Conservation (phyloP, 2,797 vertebrate species). For the Peromyscus attwateri region DNA sequence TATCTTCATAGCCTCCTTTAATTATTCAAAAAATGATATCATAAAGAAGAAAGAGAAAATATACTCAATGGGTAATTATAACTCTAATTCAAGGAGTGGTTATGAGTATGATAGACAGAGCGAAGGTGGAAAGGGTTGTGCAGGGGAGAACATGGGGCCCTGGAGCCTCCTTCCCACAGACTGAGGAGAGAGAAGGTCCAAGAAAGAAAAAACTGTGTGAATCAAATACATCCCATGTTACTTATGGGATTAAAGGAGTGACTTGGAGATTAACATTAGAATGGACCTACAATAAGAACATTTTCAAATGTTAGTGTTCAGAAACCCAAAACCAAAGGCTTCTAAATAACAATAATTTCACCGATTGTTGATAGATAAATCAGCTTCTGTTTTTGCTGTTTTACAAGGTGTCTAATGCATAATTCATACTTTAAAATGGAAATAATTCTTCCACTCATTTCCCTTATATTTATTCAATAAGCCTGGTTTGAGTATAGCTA, state of each 20-base stretch:
- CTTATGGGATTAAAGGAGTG: background rate
- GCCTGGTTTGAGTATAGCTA: background rate
- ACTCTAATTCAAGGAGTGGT: background rate
- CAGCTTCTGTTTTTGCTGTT: background rate
- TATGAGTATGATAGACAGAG: background rate
- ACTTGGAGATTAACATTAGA: background rate
- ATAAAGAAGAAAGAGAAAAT: background rate
- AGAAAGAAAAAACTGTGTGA: background rate
- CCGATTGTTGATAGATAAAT: background rate
- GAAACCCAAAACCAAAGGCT: background rate
- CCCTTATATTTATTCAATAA: conserved; percentile 54
- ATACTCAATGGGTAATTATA: background rate
- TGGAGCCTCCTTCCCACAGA: background rate
- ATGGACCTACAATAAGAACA: background rate
- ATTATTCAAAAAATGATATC: background rate
- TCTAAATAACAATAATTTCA: background rate
- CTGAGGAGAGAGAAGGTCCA: background rate
- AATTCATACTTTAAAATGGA: conserved; percentile 8
- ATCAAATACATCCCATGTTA: background rate
- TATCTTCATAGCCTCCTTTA: background rate
- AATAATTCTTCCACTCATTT: background rate
- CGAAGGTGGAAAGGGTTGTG: background rate
- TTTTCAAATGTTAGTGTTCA: background rate
- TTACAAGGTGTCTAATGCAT: background rate
- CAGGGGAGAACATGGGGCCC: rapidly evolving